Evolutionary conservation across 2,797 vertebrate species (phyloP).

Genomic region (Enteromius trimaculatus): DNA sequence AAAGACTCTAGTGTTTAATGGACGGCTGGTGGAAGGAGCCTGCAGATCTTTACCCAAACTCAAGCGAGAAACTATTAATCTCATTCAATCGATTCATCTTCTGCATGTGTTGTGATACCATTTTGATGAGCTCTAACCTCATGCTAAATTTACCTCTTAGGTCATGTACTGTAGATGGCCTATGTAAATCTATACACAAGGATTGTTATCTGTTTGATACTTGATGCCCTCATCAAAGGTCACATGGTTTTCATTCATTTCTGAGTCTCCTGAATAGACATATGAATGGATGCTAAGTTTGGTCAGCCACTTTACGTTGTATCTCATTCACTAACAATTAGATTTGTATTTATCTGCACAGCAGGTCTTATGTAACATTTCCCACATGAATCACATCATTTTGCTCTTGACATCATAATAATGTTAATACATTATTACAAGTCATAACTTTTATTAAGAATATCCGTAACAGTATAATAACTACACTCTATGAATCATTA

Average conservation of each 20-base stretch:
- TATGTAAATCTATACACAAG: constrained; percentile 47
- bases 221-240: constrained; percentile 63
- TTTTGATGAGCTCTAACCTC: constrained; percentile 41
- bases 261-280: background rate
- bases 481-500: no score
- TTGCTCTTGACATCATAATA: no score
- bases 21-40: background rate
- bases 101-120: background rate
- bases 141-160: constrained; percentile 50
- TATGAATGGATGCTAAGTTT: background rate
- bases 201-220: constrained; percentile 44
- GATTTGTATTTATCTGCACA: no score
- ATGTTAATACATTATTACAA: no score
- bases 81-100: constrained; percentile 14
- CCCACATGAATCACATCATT: no score
- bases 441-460: no score
- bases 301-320: no score
- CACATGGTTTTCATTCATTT: constrained; percentile 20
- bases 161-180: constrained; percentile 31
- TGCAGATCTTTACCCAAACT: constrained; percentile 14
- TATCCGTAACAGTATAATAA: no score
- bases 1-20: constrained; percentile 29
- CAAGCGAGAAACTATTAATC: constrained; percentile 13
- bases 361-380: no score
- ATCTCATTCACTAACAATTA: no score